Evolutionary conservation across 2,113 vertebrate genomes (phyloP).

Genomic region (Brachyistius frenatus): DNA sequence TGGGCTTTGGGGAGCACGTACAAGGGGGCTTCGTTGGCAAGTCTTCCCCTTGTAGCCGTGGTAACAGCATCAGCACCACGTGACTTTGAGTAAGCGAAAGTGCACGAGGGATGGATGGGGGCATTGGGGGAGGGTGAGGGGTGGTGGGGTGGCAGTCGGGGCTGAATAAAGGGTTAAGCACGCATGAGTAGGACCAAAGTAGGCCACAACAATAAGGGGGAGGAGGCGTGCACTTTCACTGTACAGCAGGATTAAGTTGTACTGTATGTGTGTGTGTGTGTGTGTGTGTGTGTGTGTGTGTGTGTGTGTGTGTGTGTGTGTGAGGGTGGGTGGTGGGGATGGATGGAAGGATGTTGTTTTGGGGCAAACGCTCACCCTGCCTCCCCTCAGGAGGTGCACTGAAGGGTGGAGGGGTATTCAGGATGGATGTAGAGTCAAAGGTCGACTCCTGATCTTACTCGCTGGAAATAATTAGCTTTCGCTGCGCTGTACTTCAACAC

Average conservation of each 20-base stretch:
- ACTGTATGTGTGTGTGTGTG: background rate
- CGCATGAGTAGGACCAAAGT: conserved; percentile 78
- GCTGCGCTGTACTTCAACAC: conserved; percentile 19
- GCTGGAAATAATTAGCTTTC: conserved; percentile 62
- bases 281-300: conserved; percentile 3
- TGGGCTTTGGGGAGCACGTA: conserved; percentile 48
- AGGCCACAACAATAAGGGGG: conserved; percentile 78
- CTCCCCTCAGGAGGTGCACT: conserved; percentile 34
- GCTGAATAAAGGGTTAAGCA: conserved; percentile 79
- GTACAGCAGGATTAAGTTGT: conserved; percentile 50
- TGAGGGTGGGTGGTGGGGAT: background rate
- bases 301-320: conserved; percentile 14
- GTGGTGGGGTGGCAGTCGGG: conserved; percentile 21
- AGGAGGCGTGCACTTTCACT: conserved; percentile 51
- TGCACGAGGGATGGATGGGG: conserved; percentile 24
- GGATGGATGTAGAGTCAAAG: conserved; percentile 48
- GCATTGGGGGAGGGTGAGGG: background rate
- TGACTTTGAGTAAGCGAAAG: conserved; percentile 62
- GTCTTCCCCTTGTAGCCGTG: conserved; percentile 80
- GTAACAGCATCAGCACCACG: conserved; percentile 81
- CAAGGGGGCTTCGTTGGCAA: conserved; percentile 59
- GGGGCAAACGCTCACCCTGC: conserved; percentile 17
- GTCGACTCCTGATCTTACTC: conserved; percentile 37
- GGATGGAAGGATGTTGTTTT: conserved; percentile 44
- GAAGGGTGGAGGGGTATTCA: conserved; percentile 25